Percentiles rank a stretch among this genome's conserved stretches.
phyloP scores from a whole-genome alignment of 2,113 vertebrate genomes.

The Xiphophorus hellerii region DNA sequence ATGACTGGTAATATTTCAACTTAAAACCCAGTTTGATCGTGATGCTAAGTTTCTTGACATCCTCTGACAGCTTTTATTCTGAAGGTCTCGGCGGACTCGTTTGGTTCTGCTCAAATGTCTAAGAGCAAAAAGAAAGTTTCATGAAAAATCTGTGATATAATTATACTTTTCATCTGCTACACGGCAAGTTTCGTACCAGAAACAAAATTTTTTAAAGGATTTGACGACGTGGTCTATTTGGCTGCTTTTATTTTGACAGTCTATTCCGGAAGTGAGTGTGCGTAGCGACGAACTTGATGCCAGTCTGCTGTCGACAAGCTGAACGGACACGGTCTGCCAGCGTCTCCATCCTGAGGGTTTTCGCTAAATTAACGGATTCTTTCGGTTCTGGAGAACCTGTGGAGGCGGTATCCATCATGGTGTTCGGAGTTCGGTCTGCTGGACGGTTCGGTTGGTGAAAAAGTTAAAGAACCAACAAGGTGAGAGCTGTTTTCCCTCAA shows the following conservation, averaged over 20 bases:
- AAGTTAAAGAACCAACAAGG: constrained; percentile 25
- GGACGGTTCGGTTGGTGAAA: constrained; percentile 25
- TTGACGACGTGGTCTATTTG: not conserved
- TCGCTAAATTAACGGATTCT: not conserved
- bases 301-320: not conserved
- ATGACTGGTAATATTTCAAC: not conserved
- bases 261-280: constrained; percentile 24
- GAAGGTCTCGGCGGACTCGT: not conserved
- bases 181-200: not conserved
- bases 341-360: constrained; percentile 7
- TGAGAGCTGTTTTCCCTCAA: constrained; percentile 45
- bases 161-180: not conserved
- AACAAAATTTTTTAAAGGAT: not conserved
- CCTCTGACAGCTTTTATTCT: constrained; percentile 32
- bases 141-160: not conserved
- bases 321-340: constrained; percentile 20
- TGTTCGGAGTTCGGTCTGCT: not conserved
- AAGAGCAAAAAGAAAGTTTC: not conserved
- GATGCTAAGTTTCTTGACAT: rapidly evolving
- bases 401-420: constrained; percentile 1
- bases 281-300: not conserved
- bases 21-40: not conserved
- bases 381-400: rapidly evolving
- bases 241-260: constrained; percentile 27
- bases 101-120: not conserved